Conservation (phyloP, 2,888 invertebrate genomes). For the Hypselothyrea guttata region DNA sequence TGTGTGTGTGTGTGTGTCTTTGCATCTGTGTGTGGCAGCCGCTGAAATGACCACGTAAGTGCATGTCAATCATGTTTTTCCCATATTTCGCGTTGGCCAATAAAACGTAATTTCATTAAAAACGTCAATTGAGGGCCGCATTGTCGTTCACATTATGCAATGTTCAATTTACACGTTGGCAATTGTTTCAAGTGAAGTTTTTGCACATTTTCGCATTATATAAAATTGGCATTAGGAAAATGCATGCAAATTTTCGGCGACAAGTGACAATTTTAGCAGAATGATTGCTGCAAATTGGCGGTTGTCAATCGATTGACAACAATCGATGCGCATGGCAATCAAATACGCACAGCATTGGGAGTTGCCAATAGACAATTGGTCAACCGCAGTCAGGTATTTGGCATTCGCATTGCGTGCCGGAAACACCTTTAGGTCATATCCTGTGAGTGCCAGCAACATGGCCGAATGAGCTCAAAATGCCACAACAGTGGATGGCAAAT, state of each 20-base stretch:
- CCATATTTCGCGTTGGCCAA: slow-evolving; percentile 12
- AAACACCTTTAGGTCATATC: slow-evolving; percentile 24
- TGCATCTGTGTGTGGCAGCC: slow-evolving; percentile 1
- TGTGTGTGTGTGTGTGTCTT: neutral
- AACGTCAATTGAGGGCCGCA: slow-evolving; percentile 20
- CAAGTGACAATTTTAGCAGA: slow-evolving; percentile 14
- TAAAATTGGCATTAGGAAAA: slow-evolving; percentile 37
- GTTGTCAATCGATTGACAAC: no score
- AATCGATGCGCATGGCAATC: slow-evolving; percentile 25
- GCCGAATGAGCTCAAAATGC: slow-evolving; percentile 1
- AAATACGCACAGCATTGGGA: slow-evolving; percentile 34
- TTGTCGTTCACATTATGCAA: neutral
- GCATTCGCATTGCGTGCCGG: slow-evolving; percentile 28
- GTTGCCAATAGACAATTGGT: neutral
- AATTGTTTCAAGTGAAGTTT: slow-evolving; percentile 15
- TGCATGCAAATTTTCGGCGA: slow-evolving; percentile 36
- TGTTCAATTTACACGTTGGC: neutral
- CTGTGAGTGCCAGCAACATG: slow-evolving; percentile 7
- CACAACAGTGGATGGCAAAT: neutral
- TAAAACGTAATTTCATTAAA: slow-evolving; percentile 58
- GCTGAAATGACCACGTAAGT: slow-evolving; percentile 50
- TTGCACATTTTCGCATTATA: slow-evolving; percentile 5
- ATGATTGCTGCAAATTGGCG: slow-evolving; percentile 50
- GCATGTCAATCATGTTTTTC: slow-evolving; percentile 55
- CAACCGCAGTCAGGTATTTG: slow-evolving; percentile 10